These are phyloP conservation scores for Chaunax sp. DNA, from an alignment of 2,797 vertebrate species.

Conservation along the genomic window DNA sequence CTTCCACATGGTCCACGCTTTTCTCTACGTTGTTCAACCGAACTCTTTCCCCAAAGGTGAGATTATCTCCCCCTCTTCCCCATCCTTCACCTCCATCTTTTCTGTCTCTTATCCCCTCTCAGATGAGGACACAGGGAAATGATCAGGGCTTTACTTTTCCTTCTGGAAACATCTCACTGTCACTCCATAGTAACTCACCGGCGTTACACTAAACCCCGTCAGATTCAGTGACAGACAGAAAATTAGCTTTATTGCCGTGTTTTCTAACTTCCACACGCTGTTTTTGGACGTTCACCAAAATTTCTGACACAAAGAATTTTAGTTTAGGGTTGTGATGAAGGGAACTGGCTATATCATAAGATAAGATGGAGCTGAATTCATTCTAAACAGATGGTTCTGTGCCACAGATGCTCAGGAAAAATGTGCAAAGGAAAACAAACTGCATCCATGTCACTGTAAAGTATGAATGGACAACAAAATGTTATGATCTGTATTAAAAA, in stretches of 20 bases:
- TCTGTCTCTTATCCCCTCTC: background rate
- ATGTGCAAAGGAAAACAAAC: too few species aligned
- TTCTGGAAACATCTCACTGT: background rate
- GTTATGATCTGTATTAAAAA: background rate
- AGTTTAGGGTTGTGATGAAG: too few species aligned
- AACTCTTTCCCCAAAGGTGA: constrained; percentile 92
- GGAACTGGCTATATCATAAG: too few species aligned
- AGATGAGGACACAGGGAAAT: background rate
- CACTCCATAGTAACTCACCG: background rate
- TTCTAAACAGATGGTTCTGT: background rate
- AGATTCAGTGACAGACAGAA: background rate
- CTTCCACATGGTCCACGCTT: constrained; percentile 89
- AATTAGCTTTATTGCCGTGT: background rate
- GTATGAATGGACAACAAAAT: background rate
- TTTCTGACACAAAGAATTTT: background rate
- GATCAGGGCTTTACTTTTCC: background rate
- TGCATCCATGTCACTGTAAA: background rate
- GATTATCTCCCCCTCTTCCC: constrained; percentile 13
- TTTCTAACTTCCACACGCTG: background rate
- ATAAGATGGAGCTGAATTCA: background rate
- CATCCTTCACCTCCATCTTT: background rate
- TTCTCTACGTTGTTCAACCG: constrained; percentile 91
- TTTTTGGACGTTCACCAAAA: background rate
- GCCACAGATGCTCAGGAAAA: background rate
- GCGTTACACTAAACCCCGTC: background rate